These are phyloP conservation scores for Erebia epiphron DNA, from an alignment of 2,888 invertebrate species.

Conservation along the genomic window DNA sequence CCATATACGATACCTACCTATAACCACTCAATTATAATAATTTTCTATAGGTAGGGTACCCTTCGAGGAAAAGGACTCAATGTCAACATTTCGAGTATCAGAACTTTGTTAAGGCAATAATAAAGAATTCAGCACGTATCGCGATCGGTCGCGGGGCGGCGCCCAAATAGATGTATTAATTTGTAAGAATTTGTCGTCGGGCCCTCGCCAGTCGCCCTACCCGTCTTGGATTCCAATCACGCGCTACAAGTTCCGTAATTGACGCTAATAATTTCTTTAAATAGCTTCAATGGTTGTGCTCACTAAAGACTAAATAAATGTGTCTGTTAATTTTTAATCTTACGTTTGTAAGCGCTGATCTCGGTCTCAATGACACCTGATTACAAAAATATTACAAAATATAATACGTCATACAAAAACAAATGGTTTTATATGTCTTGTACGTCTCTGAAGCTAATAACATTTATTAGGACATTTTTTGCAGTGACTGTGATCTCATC, in stretches of 20 bases:
- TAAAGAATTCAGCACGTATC: constrained; percentile 78
- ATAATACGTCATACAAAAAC: background rate
- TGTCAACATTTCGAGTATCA: constrained; percentile 54
- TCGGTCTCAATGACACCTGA: too few relatives aligned
- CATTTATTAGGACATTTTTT: constrained; percentile 60
- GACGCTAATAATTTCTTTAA: constrained; percentile 82
- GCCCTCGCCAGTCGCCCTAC: constrained; percentile 72
- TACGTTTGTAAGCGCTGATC: too few relatives aligned
- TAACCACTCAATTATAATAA: background rate
- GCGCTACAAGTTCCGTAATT: constrained; percentile 81
- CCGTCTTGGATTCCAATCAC: constrained; percentile 77
- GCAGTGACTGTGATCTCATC: constrained; percentile 59
- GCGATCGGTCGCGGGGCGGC: constrained; percentile 63
- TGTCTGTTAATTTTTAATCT: background rate
- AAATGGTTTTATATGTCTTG: constrained; percentile 42
- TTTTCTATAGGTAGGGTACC: background rate
- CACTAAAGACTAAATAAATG: constrained; percentile 27
- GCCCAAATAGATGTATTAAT: constrained; percentile 80
- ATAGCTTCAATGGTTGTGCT: constrained; percentile 52
- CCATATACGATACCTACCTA: too few relatives aligned
- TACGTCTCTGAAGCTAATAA: constrained; percentile 49
- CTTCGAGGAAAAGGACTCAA: constrained; percentile 48
- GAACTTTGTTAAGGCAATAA: constrained; percentile 64
- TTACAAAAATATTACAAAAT: too few relatives aligned
- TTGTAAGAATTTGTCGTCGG: constrained; percentile 82